Evolutionary conservation across 2,888 invertebrate genomes (phyloP).

Genomic region (Falcaria lacertinaria): DNA sequence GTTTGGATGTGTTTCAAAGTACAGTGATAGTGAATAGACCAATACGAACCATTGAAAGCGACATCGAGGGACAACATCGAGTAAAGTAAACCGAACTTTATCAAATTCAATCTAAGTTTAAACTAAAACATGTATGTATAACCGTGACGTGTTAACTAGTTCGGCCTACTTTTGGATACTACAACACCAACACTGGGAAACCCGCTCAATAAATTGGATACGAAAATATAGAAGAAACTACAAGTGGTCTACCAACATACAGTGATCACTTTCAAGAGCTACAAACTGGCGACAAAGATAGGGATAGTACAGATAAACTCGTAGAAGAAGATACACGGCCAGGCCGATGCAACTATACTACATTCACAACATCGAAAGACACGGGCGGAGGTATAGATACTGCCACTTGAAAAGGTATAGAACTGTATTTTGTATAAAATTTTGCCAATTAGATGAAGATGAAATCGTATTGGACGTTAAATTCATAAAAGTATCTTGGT

Average conservation of each 20-base stretch:
- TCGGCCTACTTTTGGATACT: conserved; percentile 62
- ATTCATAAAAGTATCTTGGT: background rate
- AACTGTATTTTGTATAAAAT: conserved; percentile 21
- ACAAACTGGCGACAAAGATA: conserved; percentile 68
- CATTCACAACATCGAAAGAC: conserved; percentile 75
- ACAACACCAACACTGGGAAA: conserved; percentile 68
- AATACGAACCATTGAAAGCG: conserved; percentile 76
- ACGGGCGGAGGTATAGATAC: conserved; percentile 65
- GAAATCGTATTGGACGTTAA: background rate
- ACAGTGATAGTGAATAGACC: conserved; percentile 69
- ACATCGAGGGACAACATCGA: conserved; percentile 78
- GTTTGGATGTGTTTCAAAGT: conserved; percentile 55
- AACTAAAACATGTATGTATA: conserved; percentile 7
- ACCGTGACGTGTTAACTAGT: background rate
- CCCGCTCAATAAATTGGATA: conserved; percentile 65
- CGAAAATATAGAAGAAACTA: conserved; percentile 72
- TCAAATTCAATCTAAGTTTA: conserved; percentile 4
- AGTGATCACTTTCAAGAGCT: conserved; percentile 62
- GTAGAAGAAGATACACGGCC: conserved; percentile 68
- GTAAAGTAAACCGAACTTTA: conserved; percentile 59
- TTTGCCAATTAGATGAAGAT: conserved; percentile 5
- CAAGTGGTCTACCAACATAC: conserved; percentile 70
- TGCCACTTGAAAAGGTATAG: conserved; percentile 73
- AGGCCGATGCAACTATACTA: conserved; percentile 74
- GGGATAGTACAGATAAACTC: conserved; percentile 62